Base-by-base conservation (phyloP, 2,888 invertebrate genomes). In the Erebia epiphron region DNA sequence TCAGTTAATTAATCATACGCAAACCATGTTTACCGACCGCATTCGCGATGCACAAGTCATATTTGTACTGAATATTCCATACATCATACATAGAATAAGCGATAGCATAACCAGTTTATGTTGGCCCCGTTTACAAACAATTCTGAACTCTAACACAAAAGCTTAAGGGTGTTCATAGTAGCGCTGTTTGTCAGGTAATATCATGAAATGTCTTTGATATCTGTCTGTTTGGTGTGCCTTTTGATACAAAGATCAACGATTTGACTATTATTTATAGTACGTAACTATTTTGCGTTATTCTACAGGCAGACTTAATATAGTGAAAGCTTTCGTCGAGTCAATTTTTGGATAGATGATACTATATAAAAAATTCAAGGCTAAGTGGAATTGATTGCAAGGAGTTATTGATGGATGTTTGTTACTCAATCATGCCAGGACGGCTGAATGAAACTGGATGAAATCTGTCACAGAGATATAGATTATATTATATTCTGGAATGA, bases 1-100 rank as follows among this genome's bases (percentile, higher is more conserved):
- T 73, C 73, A 65, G 71, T 72, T 71, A 69, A 71, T 69, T 73
- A 67, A 73, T 73, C 77, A 71, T 73, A 73, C 74, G 71, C 75
- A 75, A 76, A 77, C 75, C 75, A 71, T 77, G 75, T 78, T 77
- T 78, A 71, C 76, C 63, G 60, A 75, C 77, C 77, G 60, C 76
- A 73, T 75, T 75, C 73, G 58, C 72, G 71, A 77, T 77, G 75
- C 76, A 77, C 75, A 74, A 75, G 76, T 73, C 74, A 73, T 77
- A 74, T 78, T 78, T 77, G 77, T 73, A 72, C 72, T 74, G 77
- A 75, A 75, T 77, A 73, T 75, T 70, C 71, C 77, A 73, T 73
- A 75, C 71, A 67, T 73, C 72, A 70, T 72, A 67, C 69, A 63
- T 75, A 68, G 66, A 68, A 70, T 69, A 67, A 61, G 67, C 54